Base-by-base conservation (phyloP, 2,113 vertebrate genomes). In the Globicephala melas region DNA sequence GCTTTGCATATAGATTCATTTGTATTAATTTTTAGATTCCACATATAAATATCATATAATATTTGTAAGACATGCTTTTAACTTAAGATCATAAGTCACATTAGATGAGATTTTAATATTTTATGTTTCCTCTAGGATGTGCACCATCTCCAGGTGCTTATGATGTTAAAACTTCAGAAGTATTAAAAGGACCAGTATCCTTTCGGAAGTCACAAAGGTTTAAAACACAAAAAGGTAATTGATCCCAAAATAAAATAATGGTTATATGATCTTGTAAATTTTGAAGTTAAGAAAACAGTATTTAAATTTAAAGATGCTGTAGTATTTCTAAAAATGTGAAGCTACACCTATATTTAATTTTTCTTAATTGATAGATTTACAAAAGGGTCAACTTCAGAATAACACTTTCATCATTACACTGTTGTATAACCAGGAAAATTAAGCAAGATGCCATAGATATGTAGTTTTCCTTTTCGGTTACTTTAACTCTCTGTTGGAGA, bases 141-240 rank as follows among this genome's bases (percentile, higher is more conserved):
- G 98, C 98, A 10, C 99, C 99, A 2, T 89, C 99, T 58, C 99
- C 97, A 33, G 99, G 99, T 12, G 96, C 99, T 76, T 98, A 98
- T 67, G 99, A 99, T 15, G 89, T 99, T n/a, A 99, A 98, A 96
- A 68, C 98, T 6, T 98, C 97, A 41, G 99, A 99, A 0, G 41
- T 68, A 10, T 60, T 84, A 17, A 99, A 98, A 96, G 99, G 99
- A 95, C 98, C 98, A 5, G 98, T 98, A 36, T 99, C 99, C 5
- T 99, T 99, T 98, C 99, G 99, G 63, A 99, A 98, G 63, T 94
- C 98, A 5, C 99, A 99, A 18, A 97, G 98, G 14, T 98, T 99
- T 97, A 98, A 95, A 95, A 88, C 96, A 7, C 98, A 98, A 38
- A 99, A 98, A 71, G 98, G 99, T 99, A 96, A 98, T 98, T 97